Percentiles rank a stretch among this genome's conserved stretches.
phyloP scores from a whole-genome alignment of 2,113 vertebrate species.

The Cathartes aura region DNA sequence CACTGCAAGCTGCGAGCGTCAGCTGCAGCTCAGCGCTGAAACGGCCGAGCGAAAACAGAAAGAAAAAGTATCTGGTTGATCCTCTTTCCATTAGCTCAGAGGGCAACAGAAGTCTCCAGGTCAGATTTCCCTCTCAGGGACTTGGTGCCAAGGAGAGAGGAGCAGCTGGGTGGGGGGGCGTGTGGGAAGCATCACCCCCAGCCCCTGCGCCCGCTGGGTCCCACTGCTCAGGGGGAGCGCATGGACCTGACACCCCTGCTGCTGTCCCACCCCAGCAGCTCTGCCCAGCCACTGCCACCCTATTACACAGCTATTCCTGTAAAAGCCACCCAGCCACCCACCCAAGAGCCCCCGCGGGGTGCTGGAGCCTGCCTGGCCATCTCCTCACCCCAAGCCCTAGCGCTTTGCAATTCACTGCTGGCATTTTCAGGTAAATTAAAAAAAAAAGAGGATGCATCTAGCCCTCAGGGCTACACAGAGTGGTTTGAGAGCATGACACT shows the following conservation, averaged over 20 bases:
- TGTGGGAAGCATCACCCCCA: neutral
- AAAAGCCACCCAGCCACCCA: neutral
- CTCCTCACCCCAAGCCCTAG: neutral
- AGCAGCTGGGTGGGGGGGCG: neutral
- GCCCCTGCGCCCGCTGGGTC: neutral
- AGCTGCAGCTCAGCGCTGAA: neutral
- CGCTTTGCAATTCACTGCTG: neutral
- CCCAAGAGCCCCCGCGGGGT: fast-evolving
- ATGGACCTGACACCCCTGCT: neutral
- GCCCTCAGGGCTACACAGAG: neutral
- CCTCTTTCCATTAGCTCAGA: slow-evolving; percentile 67
- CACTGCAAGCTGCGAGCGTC: neutral
- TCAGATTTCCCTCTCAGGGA: slow-evolving; percentile 55
- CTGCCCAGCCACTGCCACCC: neutral
- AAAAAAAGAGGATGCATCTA: neutral
- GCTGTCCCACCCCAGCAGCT: neutral
- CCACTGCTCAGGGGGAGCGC: neutral
- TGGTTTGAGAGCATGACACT: neutral
- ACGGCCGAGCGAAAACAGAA: neutral
- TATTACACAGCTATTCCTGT: neutral
- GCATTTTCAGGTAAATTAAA: neutral
- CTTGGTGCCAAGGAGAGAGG: neutral
- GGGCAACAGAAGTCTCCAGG: slow-evolving; percentile 6
- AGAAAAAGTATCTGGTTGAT: slow-evolving; percentile 38
- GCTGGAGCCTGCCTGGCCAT: neutral